Evolutionary conservation across 2,113 vertebrate species (phyloP), one percentile per base, ranked within the genome.

Genomic region (Scopus umbretta): DNA sequence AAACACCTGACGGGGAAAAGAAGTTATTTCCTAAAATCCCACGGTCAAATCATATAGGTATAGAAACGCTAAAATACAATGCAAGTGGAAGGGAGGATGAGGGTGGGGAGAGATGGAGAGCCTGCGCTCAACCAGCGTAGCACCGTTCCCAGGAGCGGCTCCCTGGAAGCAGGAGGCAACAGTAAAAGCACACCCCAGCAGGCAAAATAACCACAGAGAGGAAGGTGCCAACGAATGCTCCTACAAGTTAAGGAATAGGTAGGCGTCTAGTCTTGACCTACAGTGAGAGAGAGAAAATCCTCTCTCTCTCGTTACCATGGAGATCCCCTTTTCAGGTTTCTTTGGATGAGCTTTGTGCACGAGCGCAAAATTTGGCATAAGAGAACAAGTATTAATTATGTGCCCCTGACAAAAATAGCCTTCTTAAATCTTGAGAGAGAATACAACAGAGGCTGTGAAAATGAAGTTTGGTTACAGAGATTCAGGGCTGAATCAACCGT

Each of bases 321-420:
- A 90, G 89, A 97, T 90, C 61, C 90, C 67, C 82, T 92, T 95
- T 91, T 59, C 84, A 91, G 84, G 55, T 88, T 96, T 86, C 79
- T 96, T 70, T 55, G 82, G 90, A 92, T 68, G 19, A 93, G 94
- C 85, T 83, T 81, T 62, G 55, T 42, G 88, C 92, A 80, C 9
- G 62, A 94, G 75, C 92, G 88, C 63, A 93, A 94, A 94, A 93
- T 94, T 84, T 88, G 72, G 55, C 78, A 40, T 93, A 62, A 81
- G 68, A 92, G 82, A 82, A 90, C 42, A 80, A 95, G 81, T 72
- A 85, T 59, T 87, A 95, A 88, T 63, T 71, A 93, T 6, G 4
- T 63, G 47, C 56, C 68, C 26, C 29, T 83, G 72, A 70, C 82
- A 90, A 93, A 94, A 93, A 74, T 38, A 92, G 42, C 55, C 82